Conservation (phyloP, 30 jellyfish, hydroid and myxozoan genomes). For the Rhopilema esculentum region DNA sequence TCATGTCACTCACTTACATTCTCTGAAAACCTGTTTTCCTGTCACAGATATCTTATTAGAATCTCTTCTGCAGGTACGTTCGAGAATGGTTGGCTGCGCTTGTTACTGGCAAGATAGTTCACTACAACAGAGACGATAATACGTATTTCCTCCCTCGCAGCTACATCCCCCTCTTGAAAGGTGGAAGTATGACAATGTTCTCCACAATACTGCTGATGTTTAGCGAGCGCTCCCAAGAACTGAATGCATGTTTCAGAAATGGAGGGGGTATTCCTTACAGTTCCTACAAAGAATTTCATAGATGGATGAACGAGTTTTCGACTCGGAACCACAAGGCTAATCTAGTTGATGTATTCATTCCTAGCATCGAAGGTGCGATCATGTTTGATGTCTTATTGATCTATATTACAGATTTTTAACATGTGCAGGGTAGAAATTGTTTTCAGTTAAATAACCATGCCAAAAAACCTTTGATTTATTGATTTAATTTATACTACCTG, state of each 20-base stretch:
- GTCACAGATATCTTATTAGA: neutral
- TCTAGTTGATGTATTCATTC: constrained; percentile 21
- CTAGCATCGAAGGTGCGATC: constrained; percentile 21
- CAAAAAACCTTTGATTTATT: too few relatives aligned
- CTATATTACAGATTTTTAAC: too few relatives aligned
- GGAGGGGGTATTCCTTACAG: constrained; percentile 71
- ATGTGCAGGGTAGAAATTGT: too few relatives aligned
- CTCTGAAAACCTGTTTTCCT: neutral
- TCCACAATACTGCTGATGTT: constrained; percentile 18
- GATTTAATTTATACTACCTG: too few relatives aligned
- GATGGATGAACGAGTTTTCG: constrained; percentile 38
- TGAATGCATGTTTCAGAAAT: constrained; percentile 43
- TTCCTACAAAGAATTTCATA: constrained; percentile 40
- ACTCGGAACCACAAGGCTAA: constrained; percentile 21
- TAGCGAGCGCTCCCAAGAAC: neutral
- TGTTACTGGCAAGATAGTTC: constrained; percentile 22
- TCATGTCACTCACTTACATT: too few relatives aligned
- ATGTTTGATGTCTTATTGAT: neutral
- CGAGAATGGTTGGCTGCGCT: constrained; percentile 74
- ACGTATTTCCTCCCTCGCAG: constrained; percentile 34
- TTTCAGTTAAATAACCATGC: too few relatives aligned
- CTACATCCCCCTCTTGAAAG: constrained; percentile 11
- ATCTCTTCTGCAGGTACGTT: constrained; percentile 50
- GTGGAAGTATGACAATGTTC: constrained; percentile 3
- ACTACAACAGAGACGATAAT: constrained; percentile 32